These are phyloP conservation scores for Ursus arctos DNA, from an alignment of 2,113 vertebrate genomes.

Conservation along the genomic window DNA sequence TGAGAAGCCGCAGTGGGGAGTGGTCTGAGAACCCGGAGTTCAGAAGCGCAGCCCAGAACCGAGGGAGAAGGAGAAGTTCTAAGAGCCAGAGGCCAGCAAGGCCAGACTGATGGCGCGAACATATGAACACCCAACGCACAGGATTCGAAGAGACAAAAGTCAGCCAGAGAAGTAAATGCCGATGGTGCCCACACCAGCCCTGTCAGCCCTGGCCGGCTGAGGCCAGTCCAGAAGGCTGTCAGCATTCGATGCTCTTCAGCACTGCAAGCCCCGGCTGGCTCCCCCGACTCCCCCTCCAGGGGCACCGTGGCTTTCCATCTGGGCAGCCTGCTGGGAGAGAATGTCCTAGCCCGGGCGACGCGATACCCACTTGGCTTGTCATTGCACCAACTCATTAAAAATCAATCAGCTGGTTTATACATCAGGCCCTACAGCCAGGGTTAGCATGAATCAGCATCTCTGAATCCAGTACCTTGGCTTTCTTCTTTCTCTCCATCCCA, in stretches of 20 bases:
- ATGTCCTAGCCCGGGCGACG: not conserved
- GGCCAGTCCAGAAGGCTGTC: conserved; percentile 26
- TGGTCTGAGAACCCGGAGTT: not conserved
- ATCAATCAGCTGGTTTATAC: conserved; percentile 16
- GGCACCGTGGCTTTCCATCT: not conserved
- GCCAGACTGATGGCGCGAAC: conserved; percentile 43
- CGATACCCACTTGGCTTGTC: not conserved
- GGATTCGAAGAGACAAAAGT: conserved; percentile 64
- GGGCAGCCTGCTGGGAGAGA: not conserved
- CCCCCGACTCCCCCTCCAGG: not conserved
- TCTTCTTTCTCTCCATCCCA: conserved; percentile 15
- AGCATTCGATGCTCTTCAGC: not conserved
- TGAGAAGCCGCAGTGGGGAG: not conserved
- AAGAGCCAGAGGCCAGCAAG: conserved; percentile 40
- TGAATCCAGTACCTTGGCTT: conserved; percentile 9
- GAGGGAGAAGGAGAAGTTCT: not conserved
- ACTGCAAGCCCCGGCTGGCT: not conserved
- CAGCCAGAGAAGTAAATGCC: conserved; percentile 52
- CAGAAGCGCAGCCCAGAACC: not conserved
- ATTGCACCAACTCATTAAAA: not conserved
- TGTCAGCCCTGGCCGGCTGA: not conserved
- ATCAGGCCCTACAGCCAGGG: conserved; percentile 2
- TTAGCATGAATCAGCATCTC: conserved; percentile 69
- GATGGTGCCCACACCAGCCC: not conserved
- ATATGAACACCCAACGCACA: not conserved